Evolutionary conservation across 1,140 invertebrate genomes (phyloP).

Genomic region (Anagrus nilaparvatae): DNA sequence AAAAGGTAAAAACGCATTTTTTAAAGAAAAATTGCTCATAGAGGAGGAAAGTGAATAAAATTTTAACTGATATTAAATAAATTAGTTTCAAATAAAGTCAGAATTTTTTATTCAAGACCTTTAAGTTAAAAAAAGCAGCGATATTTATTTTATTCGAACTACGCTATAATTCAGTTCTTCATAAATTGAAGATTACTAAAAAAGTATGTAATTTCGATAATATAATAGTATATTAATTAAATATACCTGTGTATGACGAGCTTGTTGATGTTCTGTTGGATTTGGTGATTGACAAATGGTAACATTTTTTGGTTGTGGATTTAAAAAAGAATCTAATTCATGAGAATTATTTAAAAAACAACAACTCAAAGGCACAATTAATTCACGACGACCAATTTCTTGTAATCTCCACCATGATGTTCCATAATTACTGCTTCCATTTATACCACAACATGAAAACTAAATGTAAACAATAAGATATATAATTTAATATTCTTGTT

Average conservation of each 20-base stretch:
- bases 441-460: conserved; percentile 77
- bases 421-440: conserved; percentile 67
- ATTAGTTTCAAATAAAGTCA: no score
- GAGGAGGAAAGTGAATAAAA: no score
- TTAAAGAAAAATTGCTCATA: no score
- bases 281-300: conserved; percentile 60
- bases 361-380: conserved; percentile 68
- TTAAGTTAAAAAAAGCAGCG: no score
- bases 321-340: conserved; percentile 54
- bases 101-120: no score
- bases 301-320: conserved; percentile 63
- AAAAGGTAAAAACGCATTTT: no score
- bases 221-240: conserved; percentile 1
- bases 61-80: no score
- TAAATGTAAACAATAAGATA: conserved; percentile 29
- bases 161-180: no score
- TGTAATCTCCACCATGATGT: conserved; percentile 72
- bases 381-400: conserved; percentile 55
- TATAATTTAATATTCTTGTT: conserved; percentile 11
- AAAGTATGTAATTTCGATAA: neutral
- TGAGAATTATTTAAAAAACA: conserved; percentile 57
- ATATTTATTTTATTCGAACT: no score
- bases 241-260: conserved; percentile 53
- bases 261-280: conserved; percentile 47
- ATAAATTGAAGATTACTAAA: no score